Conservation (phyloP, 2,113 vertebrate species). For the Ceyx margarethae region DNA sequence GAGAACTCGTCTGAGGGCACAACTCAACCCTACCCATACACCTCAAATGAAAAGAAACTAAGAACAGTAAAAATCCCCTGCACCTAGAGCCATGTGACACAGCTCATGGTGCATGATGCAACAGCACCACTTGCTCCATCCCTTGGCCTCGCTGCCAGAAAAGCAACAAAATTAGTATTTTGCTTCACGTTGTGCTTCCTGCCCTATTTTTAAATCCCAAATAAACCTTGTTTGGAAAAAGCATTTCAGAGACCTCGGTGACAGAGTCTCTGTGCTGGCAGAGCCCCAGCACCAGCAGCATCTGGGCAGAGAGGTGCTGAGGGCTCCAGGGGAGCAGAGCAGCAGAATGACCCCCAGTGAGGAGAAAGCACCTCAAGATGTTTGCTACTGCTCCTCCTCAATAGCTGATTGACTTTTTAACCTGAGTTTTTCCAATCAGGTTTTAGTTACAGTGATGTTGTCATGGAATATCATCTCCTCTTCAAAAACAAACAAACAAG, state of each 20-base stretch:
- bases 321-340: too few species aligned
- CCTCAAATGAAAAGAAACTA: conserved; percentile 1
- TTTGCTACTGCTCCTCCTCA: background rate
- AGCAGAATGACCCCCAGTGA: background rate
- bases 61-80: background rate
- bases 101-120: conserved; percentile 17
- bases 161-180: conserved; percentile 2
- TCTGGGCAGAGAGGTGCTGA: background rate
- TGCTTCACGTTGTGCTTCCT: background rate
- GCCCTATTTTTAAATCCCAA: background rate
- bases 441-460: conserved; percentile 4
- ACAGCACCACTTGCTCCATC: background rate
- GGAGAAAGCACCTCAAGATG: background rate
- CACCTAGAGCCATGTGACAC: background rate
- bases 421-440: background rate
- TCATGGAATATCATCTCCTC: conserved; percentile 18
- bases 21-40: background rate
- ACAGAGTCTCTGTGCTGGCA: background rate
- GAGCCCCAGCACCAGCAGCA: background rate
- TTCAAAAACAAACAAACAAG: conserved; percentile 10
- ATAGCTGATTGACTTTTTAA: background rate
- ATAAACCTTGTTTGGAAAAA: background rate
- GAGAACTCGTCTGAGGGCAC: background rate
- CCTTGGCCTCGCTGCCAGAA: background rate
- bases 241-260: background rate